Percentiles rank a stretch among this genome's conserved stretches.
phyloP scores from a whole-genome alignment of 2,888 invertebrate genomes.

The Lepidocyrtinus sp. region DNA sequence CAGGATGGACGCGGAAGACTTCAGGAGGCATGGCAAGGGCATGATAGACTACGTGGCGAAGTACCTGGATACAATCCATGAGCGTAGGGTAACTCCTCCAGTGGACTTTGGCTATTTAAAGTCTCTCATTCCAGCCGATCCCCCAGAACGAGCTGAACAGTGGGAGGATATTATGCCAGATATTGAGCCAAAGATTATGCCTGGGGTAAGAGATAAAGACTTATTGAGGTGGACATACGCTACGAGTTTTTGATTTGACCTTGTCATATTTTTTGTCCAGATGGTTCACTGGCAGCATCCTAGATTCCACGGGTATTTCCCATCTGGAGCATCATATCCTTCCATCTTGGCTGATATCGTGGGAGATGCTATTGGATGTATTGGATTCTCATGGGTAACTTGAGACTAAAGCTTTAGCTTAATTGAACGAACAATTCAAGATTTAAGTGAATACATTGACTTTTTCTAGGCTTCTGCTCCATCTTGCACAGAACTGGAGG shows the following conservation, averaged over 20 bases:
- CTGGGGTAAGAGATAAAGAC: conserved; percentile 62
- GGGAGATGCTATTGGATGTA: conserved; percentile 95
- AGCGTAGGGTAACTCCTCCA: conserved; percentile 88
- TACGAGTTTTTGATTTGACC: neutral
- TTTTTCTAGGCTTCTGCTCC: conserved; percentile 92
- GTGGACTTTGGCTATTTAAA: conserved; percentile 94
- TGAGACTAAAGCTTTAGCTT: neutral
- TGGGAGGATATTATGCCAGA: conserved; percentile 94
- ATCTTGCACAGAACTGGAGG: conserved; percentile 96
- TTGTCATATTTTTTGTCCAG: conserved; percentile 72
- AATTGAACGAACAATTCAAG: neutral
- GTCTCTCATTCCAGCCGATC: conserved; percentile 84
- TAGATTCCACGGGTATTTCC: conserved; percentile 98
- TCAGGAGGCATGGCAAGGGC: conserved; percentile 64
- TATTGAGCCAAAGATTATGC: conserved; percentile 69
- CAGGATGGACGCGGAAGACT: conserved; percentile 68
- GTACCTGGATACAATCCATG: conserved; percentile 79
- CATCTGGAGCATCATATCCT: conserved; percentile 96
- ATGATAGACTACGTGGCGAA: conserved; percentile 94
- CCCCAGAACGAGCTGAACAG: conserved; percentile 83
- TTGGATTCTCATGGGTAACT: conserved; percentile 97
- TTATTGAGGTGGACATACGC: neutral
- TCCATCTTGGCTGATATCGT: conserved; percentile 98
- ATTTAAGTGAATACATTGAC: conserved; percentile 29
- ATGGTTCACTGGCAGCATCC: conserved; percentile 99